Evolutionary conservation across 2,797 vertebrate species (phyloP).

Genomic region (Eulemur rubriventer): DNA sequence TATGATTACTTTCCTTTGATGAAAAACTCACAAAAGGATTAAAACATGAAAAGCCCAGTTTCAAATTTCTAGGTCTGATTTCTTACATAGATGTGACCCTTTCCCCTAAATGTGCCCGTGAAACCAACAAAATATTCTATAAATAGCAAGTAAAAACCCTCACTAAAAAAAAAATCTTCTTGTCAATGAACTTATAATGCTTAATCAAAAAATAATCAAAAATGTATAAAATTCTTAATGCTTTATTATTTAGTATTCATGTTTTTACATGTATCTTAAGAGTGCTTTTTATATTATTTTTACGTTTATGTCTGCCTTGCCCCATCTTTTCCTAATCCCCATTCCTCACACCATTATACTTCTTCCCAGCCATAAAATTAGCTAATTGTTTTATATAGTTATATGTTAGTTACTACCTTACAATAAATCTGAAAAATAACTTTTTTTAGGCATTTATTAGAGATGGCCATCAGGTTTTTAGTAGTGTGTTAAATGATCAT

Average conservation of each 20-base stretch:
- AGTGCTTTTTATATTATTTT: conserved; percentile 8
- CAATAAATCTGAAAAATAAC: neutral
- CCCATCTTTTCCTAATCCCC: neutral
- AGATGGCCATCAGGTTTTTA: neutral
- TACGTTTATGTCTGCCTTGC: neutral
- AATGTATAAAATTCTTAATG: neutral
- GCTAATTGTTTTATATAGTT: neutral
- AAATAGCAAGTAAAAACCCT: neutral
- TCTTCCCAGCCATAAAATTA: neutral
- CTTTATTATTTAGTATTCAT: conserved; percentile 12
- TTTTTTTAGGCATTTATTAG: neutral
- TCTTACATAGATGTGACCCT: neutral
- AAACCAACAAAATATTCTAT: neutral
- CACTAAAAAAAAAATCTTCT: neutral
- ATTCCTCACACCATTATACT: neutral
- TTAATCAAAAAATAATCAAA: neutral
- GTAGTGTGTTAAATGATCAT: neutral
- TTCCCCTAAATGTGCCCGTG: neutral
- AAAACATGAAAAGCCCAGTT: neutral
- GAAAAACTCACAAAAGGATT: neutral
- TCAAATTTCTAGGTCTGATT: neutral
- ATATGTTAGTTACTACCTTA: neutral
- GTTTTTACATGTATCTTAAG: neutral
- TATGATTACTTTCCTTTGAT: neutral
- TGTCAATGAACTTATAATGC: neutral